These are phyloP conservation scores for Zaprionus camerounensis DNA, from an alignment of 1,140 invertebrate species.

Conservation along the genomic window DNA sequence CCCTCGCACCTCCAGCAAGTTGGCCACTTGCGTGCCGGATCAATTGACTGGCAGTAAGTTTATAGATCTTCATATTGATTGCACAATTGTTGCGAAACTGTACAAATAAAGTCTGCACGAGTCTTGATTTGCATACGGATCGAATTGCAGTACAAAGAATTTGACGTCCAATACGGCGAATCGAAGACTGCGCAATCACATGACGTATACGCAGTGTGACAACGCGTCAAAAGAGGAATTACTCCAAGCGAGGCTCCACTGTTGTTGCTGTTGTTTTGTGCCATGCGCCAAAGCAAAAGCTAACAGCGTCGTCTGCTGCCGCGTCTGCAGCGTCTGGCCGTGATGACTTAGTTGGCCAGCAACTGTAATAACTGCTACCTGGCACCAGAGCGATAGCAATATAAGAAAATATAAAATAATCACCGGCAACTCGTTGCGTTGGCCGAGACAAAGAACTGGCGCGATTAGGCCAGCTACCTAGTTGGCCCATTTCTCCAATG, in stretches of 20 bases:
- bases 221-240: background rate
- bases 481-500: conserved; percentile 3
- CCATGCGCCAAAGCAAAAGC: background rate
- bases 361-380: conserved; percentile 78
- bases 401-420: conserved; percentile 55
- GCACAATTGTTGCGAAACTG: conserved; percentile 1
- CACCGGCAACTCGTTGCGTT: conserved; percentile 21
- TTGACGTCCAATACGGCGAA: conserved; percentile 64
- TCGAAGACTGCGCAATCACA: conserved; percentile 26
- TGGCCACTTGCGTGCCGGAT: conserved; percentile 18
- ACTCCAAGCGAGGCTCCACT: background rate
- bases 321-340: conserved; percentile 15
- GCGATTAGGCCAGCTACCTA: conserved; percentile 31
- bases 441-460: conserved; percentile 50
- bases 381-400: conserved; percentile 60
- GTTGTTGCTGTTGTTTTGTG: conserved; percentile 1
- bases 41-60: conserved; percentile 3
- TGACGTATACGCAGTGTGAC: conserved; percentile 65
- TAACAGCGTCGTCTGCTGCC: background rate
- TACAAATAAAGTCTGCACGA: conserved; percentile 27
- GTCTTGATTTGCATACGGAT: conserved; percentile 42
- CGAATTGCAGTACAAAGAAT: conserved; percentile 60
- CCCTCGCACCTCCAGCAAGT: background rate
- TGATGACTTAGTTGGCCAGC: conserved; percentile 59
- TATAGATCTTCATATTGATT: conserved; percentile 9